Percentiles rank a stretch among this genome's conserved stretches.
Evolutionary conservation across 1,140 invertebrate species (phyloP).

Genomic region (Drosophila parvula): DNA sequence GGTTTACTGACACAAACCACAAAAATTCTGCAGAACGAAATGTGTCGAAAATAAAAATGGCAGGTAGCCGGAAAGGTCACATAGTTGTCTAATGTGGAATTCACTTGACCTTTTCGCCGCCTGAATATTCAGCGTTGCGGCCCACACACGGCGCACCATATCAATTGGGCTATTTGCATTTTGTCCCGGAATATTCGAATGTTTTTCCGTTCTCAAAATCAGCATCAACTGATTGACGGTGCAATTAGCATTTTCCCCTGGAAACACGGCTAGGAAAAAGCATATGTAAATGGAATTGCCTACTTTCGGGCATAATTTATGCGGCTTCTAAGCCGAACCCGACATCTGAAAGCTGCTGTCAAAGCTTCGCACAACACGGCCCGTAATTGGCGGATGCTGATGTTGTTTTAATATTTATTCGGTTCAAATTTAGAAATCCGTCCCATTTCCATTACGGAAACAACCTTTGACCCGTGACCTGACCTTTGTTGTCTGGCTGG

Average conservation of each 20-base stretch:
- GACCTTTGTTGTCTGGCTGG: constrained; percentile 7
- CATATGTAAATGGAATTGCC: constrained; percentile 44
- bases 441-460: constrained; percentile 13
- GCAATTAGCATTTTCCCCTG: constrained; percentile 43
- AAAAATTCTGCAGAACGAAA: background rate
- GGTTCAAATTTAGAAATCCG: constrained; percentile 24
- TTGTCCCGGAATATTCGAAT: constrained; percentile 2
- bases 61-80: background rate
- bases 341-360: constrained; percentile 49
- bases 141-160: background rate
- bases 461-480: constrained; percentile 1
- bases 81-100: background rate
- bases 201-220: constrained; percentile 7
- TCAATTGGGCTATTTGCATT: background rate
- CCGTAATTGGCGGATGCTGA: constrained; percentile 11
- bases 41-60: background rate
- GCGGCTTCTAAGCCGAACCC: constrained; percentile 15
- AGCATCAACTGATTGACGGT: constrained; percentile 27
- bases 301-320: constrained; percentile 67
- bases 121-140: constrained; percentile 3
- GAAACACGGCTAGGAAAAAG: constrained; percentile 33
- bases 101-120: constrained; percentile 24
- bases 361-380: constrained; percentile 32
- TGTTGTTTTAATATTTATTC: constrained; percentile 29
- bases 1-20: background rate